Conservation (phyloP, 2,113 vertebrate genomes). For the Tachysurus fulvidraco region DNA sequence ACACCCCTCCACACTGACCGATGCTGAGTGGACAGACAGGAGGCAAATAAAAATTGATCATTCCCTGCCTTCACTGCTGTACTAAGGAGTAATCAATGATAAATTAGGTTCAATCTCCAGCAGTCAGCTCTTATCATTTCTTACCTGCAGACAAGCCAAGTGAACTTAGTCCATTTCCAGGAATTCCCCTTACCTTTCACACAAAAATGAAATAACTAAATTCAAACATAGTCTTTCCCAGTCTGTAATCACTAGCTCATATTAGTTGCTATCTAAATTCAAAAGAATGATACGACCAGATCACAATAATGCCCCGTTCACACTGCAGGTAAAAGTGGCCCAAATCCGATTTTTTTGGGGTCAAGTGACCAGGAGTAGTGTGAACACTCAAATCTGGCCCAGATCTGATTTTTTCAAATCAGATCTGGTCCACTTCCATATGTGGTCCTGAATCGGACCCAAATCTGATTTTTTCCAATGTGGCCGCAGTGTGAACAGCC, state of each 20-base stretch:
- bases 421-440: too few species aligned
- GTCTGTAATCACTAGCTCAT: background rate
- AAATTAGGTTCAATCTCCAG: conserved; percentile 39
- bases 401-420: too few species aligned
- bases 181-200: conserved; percentile 31
- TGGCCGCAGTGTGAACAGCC: too few species aligned
- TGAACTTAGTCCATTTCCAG: conserved; percentile 40
- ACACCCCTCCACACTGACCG: too few species aligned
- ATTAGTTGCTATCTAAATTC: conserved; percentile 5
- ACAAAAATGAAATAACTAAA: conserved; percentile 13
- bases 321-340: too few species aligned
- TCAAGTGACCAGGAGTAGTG: too few species aligned
- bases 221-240: conserved; percentile 11
- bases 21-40: conserved; percentile 4
- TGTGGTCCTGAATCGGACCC: too few species aligned
- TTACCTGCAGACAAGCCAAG: conserved; percentile 30
- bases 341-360: too few species aligned
- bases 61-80: background rate
- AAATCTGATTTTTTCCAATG: too few species aligned
- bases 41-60: conserved; percentile 35
- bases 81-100: conserved; percentile 45
- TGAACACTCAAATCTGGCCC: too few species aligned
- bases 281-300: background rate
- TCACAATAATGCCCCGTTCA: too few species aligned
- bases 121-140: conserved; percentile 37